Evolutionary conservation across 2,888 invertebrate genomes (phyloP).

Genomic region (Drosophila imparisetae): DNA sequence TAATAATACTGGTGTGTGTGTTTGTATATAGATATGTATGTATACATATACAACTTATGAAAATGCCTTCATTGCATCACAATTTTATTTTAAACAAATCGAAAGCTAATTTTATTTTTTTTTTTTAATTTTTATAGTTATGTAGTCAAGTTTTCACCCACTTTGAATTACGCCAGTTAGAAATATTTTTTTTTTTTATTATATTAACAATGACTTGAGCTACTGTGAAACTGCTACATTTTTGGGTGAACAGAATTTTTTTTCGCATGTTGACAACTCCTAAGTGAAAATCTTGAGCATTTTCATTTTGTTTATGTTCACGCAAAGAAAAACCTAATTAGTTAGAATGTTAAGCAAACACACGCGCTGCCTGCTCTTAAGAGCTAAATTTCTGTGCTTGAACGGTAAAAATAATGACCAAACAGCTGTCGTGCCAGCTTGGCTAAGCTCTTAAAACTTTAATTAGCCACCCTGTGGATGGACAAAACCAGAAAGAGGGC

Average conservation of each 20-base stretch:
- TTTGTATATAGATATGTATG: neutral
- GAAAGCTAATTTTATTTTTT: neutral
- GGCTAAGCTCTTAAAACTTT: conserved; percentile 70
- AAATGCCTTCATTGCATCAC: neutral
- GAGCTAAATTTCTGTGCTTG: conserved; percentile 22
- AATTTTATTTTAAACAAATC: neutral
- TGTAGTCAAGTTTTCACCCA: neutral
- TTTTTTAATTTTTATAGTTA: neutral
- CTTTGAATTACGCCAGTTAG: neutral
- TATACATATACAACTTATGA: neutral
- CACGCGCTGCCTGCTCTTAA: conserved; percentile 27
- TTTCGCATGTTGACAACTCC: neutral
- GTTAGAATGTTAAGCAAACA: conserved; percentile 45
- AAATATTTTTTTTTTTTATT: neutral
- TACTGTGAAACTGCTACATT: too few relatives aligned
- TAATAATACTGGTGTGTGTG: neutral
- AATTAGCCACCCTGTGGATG: conserved; percentile 56
- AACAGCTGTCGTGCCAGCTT: conserved; percentile 44
- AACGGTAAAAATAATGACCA: conserved; percentile 50
- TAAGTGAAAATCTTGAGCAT: conserved; percentile 9
- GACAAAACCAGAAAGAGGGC: neutral
- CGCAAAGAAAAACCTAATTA: conserved; percentile 50
- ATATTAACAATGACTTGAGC: neutral
- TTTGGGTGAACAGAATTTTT: neutral
- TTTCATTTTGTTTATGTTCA: neutral